phyloP scores from a whole-genome alignment of 2,888 invertebrate genomes.

The Hedychridium roseum region DNA sequence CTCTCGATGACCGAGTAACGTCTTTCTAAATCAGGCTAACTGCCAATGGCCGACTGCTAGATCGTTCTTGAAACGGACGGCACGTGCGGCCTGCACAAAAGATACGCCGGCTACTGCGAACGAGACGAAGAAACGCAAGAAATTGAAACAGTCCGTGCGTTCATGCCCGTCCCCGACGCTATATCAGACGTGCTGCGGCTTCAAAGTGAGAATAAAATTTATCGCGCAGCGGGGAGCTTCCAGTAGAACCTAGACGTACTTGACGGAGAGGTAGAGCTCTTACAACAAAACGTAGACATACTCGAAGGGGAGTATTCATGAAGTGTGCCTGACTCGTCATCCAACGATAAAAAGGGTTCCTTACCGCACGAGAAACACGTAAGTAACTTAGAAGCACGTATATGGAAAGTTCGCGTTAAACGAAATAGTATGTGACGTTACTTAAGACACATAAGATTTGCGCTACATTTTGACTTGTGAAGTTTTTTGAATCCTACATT shows the following conservation, averaged over 20 bases:
- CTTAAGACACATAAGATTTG: no score
- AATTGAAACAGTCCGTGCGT: background rate
- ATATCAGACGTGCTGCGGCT: constrained; percentile 13
- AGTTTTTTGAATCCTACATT: no score
- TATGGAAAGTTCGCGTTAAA: no score
- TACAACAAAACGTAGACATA: no score
- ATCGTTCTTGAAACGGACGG: constrained; percentile 7
- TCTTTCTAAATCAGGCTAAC: constrained; percentile 51
- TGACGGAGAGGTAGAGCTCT: no score
- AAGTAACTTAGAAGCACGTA: no score
- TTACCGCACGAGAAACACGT: background rate
- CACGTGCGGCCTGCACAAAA: constrained; percentile 7
- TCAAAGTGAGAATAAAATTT: constrained; percentile 22
- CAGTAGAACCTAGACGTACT: constrained; percentile 15
- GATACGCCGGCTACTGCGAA: background rate
- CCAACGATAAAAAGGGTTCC: background rate
- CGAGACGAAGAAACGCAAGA: background rate
- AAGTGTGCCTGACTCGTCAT: background rate
- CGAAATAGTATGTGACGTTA: no score
- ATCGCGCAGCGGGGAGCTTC: constrained; percentile 11
- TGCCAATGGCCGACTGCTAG: constrained; percentile 13
- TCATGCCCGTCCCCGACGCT: constrained; percentile 11
- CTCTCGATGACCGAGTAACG: constrained; percentile 50
- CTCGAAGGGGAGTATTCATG: background rate
- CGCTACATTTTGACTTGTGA: no score